Evolutionary conservation across 2,888 invertebrate species (phyloP), one percentile per base, ranked within the genome.

Genomic region (Caenorhabditis sp.): DNA sequence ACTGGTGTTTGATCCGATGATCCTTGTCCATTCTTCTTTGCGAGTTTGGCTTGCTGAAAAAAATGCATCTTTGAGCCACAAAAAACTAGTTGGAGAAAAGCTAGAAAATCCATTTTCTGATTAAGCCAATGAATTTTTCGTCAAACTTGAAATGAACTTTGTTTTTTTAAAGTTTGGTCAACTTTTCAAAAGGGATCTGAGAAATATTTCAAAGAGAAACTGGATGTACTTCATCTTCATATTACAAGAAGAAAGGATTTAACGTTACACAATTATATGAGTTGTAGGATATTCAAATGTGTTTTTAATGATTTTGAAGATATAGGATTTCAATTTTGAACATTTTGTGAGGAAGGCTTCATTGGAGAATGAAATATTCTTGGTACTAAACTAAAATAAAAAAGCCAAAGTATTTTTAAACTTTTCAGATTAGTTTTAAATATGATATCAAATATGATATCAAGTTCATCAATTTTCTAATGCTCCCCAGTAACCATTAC

Each of bases 41-140:
- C 60, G n/a, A 65, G 61, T 54, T 71, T 71, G 10, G 67, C 71
- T 61, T 71, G 67, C 71, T 71, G 67, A 52, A 71, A 70, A 17
- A 17, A 20, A 54, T 21, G 7, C 36, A 43, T 43, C 17, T 43
- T 43, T 43, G 12, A 17, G 43, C 17, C 7, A 10, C 43, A 10
- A 43, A 12, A 12, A 5, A 43, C 43, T 43, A 10, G 31, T 4
- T 31, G n/a, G n/a, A n/a, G 31, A 31, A 31, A 10, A 31, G 31
- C 31, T 7, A 31, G 10, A 43, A 43, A 43, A 17, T 17, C 17
- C 17, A 17, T 43, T 43, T 43, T 43, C 43, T 43, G 43, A 43
- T 43, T 43, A 43, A 14, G 43, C 43, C 17, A 43, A 43, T 43
- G 3, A 43, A 31, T 49, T 20, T 52, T 52, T 23, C 23, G 52